A percentile compares a stretch with the other conserved stretches of the same genome.
Evolutionary conservation across 2,113 vertebrate genomes (phyloP).

Genomic region (Arenaria interpres): DNA sequence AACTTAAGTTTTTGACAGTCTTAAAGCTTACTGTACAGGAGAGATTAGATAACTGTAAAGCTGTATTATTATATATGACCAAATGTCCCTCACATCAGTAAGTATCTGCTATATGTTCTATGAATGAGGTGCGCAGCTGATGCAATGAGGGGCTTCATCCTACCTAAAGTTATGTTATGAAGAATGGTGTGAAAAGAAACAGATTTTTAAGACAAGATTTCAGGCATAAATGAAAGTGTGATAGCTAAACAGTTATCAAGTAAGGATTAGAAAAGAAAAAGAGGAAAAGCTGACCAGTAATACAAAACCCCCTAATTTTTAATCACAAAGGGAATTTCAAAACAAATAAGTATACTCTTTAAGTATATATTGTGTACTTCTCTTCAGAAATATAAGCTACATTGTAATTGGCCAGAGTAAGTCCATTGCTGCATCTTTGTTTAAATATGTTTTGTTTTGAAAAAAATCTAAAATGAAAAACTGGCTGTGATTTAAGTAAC

Average conservation of each 20-base stretch:
- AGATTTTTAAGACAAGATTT: neutral
- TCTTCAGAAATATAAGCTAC: neutral
- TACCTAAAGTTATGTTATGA: neutral
- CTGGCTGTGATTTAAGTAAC: neutral
- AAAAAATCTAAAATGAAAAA: neutral
- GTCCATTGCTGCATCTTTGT: neutral
- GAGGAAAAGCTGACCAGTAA: neutral
- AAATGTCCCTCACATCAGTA: neutral
- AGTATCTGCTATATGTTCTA: neutral
- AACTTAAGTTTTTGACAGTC: neutral
- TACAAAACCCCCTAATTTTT: neutral
- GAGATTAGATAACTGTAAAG: neutral
- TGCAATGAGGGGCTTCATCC: neutral
- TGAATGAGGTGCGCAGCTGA: neutral
- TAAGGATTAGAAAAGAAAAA: neutral
- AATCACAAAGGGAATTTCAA: neutral
- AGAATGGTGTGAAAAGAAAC: neutral
- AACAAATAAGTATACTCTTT: fast-evolving
- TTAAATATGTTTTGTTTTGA: neutral
- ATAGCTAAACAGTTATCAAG: neutral
- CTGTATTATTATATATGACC: neutral
- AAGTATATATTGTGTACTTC: neutral
- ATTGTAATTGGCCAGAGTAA: neutral
- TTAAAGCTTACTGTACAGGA: neutral
- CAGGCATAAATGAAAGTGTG: neutral